A percentile compares a stretch with the other conserved stretches of the same genome.
phyloP scores from a whole-genome alignment of 2,888 invertebrate genomes.

The Pandemis corylana region DNA sequence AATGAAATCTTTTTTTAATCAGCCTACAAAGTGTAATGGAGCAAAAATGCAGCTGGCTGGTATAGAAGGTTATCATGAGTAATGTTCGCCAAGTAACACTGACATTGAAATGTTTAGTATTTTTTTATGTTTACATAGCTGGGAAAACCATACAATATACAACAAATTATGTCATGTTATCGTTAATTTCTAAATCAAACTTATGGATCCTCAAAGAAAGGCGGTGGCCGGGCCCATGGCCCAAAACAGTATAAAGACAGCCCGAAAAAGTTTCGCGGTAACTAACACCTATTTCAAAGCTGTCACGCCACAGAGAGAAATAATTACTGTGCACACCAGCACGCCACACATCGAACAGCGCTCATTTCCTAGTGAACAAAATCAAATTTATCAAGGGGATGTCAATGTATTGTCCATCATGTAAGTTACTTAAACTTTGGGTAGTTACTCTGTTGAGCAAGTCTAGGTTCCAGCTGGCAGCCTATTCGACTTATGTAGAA shows the following conservation, averaged over 20 bases:
- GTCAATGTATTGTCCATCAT: conserved; percentile 75
- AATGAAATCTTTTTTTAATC: not conserved
- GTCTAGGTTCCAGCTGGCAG: no score
- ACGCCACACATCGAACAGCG: conserved; percentile 67
- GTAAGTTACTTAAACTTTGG: conserved; percentile 55
- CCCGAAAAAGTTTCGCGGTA: conserved; percentile 65
- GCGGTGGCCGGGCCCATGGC: conserved; percentile 68
- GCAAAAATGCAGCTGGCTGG: not conserved
- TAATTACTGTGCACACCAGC: conserved; percentile 69
- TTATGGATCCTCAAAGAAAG: conserved; percentile 72
- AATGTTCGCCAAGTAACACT: not conserved
- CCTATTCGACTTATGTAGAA: no score
- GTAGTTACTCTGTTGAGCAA: no score
- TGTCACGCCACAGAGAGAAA: conserved; percentile 63
- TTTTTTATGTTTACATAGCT: conserved; percentile 9
- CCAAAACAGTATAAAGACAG: conserved; percentile 57
- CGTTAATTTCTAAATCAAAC: not conserved
- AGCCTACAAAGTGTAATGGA: not conserved
- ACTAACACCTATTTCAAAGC: conserved; percentile 55
- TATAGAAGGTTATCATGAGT: not conserved
- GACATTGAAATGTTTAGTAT: conserved; percentile 6
- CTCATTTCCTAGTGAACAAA: conserved; percentile 62
- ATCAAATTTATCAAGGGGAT: conserved; percentile 72
- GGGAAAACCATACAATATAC: not conserved
- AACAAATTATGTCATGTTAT: conserved; percentile 2